phyloP scores from a whole-genome alignment of 1,140 invertebrate genomes.

The Scylla paramamosain region DNA sequence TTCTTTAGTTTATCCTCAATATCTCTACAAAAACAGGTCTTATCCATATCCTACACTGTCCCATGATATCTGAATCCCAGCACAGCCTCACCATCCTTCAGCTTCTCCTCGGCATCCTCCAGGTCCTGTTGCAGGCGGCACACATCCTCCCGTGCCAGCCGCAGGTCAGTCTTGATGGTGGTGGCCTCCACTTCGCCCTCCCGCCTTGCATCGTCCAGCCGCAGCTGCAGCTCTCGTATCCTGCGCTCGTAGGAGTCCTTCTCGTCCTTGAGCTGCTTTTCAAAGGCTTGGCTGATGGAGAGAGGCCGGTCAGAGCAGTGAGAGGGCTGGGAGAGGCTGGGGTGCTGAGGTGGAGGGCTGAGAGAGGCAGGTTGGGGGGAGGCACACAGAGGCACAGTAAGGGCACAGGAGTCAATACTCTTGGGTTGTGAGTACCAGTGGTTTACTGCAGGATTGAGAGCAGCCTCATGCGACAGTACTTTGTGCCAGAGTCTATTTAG shows the following conservation, averaged over 20 bases:
- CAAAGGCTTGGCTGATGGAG: constrained; percentile 68
- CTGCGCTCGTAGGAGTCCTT: constrained; percentile 73
- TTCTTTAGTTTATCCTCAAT: too few relatives aligned
- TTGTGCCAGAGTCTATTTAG: neutral
- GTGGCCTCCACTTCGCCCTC: constrained; percentile 72
- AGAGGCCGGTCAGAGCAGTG: constrained; percentile 26
- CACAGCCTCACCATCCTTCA: constrained; percentile 70
- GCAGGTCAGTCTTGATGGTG: constrained; percentile 74
- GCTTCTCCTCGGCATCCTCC: constrained; percentile 76
- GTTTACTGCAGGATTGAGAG: neutral
- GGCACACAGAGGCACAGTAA: too few relatives aligned
- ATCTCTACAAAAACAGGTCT: too few relatives aligned
- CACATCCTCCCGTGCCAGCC: constrained; percentile 73
- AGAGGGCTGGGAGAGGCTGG: neutral
- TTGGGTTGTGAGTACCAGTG: neutral
- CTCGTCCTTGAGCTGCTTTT: constrained; percentile 76
- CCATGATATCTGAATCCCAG: neutral
- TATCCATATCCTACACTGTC: too few relatives aligned
- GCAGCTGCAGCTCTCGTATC: constrained; percentile 72
- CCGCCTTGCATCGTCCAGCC: constrained; percentile 71
- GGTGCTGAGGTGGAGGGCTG: neutral
- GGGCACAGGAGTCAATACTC: neutral
- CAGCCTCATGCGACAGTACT: neutral
- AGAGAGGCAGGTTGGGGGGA: neutral
- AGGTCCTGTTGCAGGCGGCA: constrained; percentile 75